phyloP scores from a whole-genome alignment of 2,888 invertebrate species.

The Drosophila emarginata region DNA sequence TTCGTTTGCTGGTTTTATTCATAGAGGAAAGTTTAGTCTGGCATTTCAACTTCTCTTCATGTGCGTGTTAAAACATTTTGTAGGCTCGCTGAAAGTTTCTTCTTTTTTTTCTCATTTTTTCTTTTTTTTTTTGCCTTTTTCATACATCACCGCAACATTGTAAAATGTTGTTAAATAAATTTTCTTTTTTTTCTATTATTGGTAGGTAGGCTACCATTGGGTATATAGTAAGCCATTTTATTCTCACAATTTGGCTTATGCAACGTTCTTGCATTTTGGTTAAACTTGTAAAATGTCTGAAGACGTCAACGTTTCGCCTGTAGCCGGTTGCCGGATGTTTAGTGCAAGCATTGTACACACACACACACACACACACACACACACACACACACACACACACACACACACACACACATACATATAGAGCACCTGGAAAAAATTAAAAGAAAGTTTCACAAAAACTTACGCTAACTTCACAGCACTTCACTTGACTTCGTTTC shows the following conservation, averaged over 20 bases:
- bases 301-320: conserved; percentile 45
- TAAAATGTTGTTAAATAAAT: conserved; percentile 72
- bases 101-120: conserved; percentile 27
- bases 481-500: conserved; percentile 9
- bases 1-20: conserved; percentile 8
- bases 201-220: not conserved
- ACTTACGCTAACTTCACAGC: conserved; percentile 6
- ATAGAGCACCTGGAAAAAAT: conserved; percentile 1
- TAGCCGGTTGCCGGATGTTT: conserved; percentile 65
- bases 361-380: not conserved
- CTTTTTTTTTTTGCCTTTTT: not conserved
- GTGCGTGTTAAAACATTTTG: conserved; percentile 57
- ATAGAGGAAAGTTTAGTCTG: conserved; percentile 5
- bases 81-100: conserved; percentile 49
- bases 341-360: conserved; percentile 51
- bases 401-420: not conserved
- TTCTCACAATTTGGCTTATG: not conserved
- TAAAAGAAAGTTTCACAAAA: conserved; percentile 6
- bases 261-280: conserved; percentile 35
- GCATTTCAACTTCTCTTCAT: conserved; percentile 18
- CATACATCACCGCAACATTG: conserved; percentile 71
- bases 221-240: conserved; percentile 11
- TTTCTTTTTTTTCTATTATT: conserved; percentile 59
- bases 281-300: conserved; percentile 60
- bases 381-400: not conserved